phyloP scores from a whole-genome alignment of 2,113 vertebrate species.

The Heterotilapia buettikoferi region DNA sequence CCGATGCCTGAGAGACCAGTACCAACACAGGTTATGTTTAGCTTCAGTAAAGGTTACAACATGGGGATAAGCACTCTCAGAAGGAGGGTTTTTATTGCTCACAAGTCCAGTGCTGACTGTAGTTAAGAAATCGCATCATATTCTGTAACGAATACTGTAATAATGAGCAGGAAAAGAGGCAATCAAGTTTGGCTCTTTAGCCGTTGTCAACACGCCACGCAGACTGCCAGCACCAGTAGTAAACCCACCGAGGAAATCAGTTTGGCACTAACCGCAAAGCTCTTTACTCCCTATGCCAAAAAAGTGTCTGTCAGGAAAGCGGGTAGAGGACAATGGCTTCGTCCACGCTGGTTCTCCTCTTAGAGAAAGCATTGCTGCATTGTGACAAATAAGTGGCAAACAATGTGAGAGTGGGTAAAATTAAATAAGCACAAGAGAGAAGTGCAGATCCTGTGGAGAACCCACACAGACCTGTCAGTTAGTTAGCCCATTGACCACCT shows the following conservation, averaged over 20 bases:
- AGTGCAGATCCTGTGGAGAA: not conserved
- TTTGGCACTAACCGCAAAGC: slow-evolving; percentile 49
- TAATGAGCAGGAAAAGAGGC: slow-evolving; percentile 42
- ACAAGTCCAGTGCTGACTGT: not conserved
- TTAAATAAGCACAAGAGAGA: not conserved
- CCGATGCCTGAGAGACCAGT: not conserved
- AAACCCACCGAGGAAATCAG: slow-evolving; percentile 60
- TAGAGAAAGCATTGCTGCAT: not conserved
- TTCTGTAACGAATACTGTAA: slow-evolving; percentile 38
- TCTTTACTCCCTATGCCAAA: slow-evolving; percentile 29
- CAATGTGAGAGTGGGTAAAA: slow-evolving; percentile 1
- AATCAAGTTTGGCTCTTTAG: slow-evolving; percentile 54
- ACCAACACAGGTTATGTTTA: not conserved
- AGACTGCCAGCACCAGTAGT: slow-evolving; percentile 41
- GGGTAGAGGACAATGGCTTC: slow-evolving; percentile 16
- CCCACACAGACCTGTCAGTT: not conserved
- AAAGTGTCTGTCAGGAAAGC: slow-evolving; percentile 39
- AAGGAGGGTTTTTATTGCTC: not conserved
- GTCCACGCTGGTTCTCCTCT: not conserved
- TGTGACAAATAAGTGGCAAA: slow-evolving; percentile 27
- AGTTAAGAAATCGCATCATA: slow-evolving; percentile 9
- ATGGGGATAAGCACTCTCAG: not conserved
- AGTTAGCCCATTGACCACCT: slow-evolving; percentile 21
- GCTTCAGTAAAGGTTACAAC: not conserved
- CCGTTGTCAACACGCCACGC: slow-evolving; percentile 28